Percentiles rank a stretch among this genome's conserved stretches.
Evolutionary conservation across 2,797 vertebrate genomes (phyloP).

Genomic region (Squalus acanthias): DNA sequence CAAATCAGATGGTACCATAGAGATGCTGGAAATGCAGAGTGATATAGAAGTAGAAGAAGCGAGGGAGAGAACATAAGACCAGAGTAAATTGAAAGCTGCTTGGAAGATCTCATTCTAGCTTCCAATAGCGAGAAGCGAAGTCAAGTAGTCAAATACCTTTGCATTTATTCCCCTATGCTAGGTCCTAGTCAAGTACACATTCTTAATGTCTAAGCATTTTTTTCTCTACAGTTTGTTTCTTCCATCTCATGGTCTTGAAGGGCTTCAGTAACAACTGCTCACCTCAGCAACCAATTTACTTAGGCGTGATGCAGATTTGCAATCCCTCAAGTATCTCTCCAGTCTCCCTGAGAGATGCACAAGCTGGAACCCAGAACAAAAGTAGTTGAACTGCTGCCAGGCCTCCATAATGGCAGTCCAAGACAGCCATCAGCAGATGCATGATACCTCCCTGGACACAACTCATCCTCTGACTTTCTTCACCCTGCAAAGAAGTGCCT

Average conservation of each 20-base stretch:
- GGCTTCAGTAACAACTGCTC: too few relatives aligned
- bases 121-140: background rate
- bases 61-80: too few relatives aligned
- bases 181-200: too few relatives aligned
- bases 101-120: background rate
- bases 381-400: background rate
- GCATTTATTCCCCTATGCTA: too few relatives aligned
- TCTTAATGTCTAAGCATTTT: too few relatives aligned
- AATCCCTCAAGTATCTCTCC: background rate
- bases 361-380: background rate
- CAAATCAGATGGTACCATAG: too few relatives aligned
- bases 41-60: too few relatives aligned
- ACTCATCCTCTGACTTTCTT: background rate
- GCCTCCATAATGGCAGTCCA: background rate
- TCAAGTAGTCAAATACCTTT: background rate
- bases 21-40: too few relatives aligned
- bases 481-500: background rate
- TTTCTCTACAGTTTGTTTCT: too few relatives aligned
- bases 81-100: background rate
- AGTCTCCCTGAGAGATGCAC: background rate
- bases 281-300: background rate
- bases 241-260: too few relatives aligned
- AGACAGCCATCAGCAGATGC: background rate
- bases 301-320: background rate
- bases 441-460: background rate